A percentile compares a stretch with the other conserved stretches of the same genome.
These are phyloP conservation scores for Turnix velox DNA, from an alignment of 2,113 vertebrate genomes.

Conservation along the genomic window DNA sequence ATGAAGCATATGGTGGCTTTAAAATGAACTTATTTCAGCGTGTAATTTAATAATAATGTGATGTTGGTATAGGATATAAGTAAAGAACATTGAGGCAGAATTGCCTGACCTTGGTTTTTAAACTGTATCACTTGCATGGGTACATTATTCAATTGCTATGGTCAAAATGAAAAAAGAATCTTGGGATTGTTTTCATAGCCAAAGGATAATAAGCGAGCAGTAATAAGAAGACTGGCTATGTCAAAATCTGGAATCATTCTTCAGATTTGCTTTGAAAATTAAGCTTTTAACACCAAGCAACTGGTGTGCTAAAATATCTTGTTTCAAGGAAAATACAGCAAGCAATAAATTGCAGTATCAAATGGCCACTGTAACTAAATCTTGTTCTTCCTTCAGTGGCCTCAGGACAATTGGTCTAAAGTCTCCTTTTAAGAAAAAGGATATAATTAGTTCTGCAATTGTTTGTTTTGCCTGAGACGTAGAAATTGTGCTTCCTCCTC, in stretches of 20 bases:
- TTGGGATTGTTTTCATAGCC: slow-evolving; percentile 67
- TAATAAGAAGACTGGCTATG: slow-evolving; percentile 64
- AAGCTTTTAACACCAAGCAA: slow-evolving; percentile 73
- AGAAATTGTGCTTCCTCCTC: slow-evolving; percentile 29
- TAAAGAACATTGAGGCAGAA: neutral
- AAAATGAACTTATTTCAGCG: neutral
- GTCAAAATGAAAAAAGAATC: slow-evolving; percentile 28
- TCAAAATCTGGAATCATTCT: slow-evolving; percentile 78
- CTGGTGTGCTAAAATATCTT: slow-evolving; percentile 65
- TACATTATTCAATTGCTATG: slow-evolving; percentile 53
- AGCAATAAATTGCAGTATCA: slow-evolving; percentile 66
- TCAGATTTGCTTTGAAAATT: slow-evolving; percentile 76
- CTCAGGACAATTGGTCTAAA: slow-evolving; percentile 59
- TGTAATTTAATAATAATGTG: neutral
- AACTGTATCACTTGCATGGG: slow-evolving; percentile 43
- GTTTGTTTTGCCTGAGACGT: slow-evolving; percentile 49
- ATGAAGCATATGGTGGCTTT: neutral
- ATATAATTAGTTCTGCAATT: slow-evolving; percentile 64
- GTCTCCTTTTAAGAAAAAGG: slow-evolving; percentile 40
- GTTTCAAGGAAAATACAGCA: slow-evolving; percentile 75
- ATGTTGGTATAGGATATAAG: neutral
- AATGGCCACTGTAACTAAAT: slow-evolving; percentile 71
- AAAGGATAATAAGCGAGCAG: slow-evolving; percentile 62
- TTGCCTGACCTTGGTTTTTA: slow-evolving; percentile 40
- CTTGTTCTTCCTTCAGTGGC: slow-evolving; percentile 64